Evolutionary conservation across 2,888 invertebrate species (phyloP).

Genomic region (Cheilosia urbana): DNA sequence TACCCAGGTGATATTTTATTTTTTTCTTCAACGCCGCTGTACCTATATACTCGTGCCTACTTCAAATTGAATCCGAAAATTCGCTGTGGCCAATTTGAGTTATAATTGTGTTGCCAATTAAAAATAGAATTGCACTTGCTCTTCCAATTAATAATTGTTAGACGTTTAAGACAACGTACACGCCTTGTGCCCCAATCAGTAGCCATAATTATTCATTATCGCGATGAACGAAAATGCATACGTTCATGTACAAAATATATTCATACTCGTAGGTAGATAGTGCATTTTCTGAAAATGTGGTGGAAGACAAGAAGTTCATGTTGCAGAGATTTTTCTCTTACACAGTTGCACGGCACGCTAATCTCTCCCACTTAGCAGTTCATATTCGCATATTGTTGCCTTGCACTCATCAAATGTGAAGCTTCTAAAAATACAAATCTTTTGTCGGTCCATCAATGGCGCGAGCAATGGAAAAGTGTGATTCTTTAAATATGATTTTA

Average conservation of each 20-base stretch:
- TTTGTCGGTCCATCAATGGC: constrained; percentile 43
- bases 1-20: constrained; percentile 67
- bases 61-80: background rate
- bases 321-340: constrained; percentile 10
- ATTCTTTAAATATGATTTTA: constrained; percentile 16
- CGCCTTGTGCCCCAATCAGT: constrained; percentile 25
- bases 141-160: constrained; percentile 71
- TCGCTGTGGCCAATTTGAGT: constrained; percentile 53
- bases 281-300: background rate
- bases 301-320: background rate
- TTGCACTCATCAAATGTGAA: constrained; percentile 20
- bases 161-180: constrained; percentile 61
- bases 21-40: constrained; percentile 10
- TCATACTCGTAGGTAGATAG: background rate
- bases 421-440: constrained; percentile 31
- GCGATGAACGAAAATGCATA: background rate
- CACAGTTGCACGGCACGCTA: constrained; percentile 29
- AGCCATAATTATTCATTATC: constrained; percentile 55
- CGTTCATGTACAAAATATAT: background rate
- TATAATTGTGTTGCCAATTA: constrained; percentile 48
- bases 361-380: constrained; percentile 34
- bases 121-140: constrained; percentile 70
- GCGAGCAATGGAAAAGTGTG: constrained; percentile 23
- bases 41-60: background rate
- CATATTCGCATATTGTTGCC: constrained; percentile 13